Evolutionary conservation across 2,113 vertebrate genomes (phyloP), one percentile per base, ranked within the genome.

Genomic region (Sinocyclocheilus anshuiensis): DNA sequence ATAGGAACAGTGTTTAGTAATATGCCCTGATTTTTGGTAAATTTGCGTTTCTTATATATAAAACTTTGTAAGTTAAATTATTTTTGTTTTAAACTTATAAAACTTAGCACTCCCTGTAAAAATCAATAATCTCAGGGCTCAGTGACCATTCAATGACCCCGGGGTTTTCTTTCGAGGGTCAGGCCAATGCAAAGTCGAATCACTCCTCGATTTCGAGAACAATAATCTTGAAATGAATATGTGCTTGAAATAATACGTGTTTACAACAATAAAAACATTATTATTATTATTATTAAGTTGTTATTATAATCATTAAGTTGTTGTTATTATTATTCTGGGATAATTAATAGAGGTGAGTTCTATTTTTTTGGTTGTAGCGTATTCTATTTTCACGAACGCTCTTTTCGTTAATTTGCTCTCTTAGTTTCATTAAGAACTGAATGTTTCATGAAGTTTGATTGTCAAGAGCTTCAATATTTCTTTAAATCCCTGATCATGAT

Each of bases 121-220:
- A 53, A 53, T 15, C 50, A 93, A 93, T 91, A 92, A 90, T 90
- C 83, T 33, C 83, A 59, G 75, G 11, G 24, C 33, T 45, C 86
- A 79, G 71, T 94, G 93, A 93, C 92, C 93, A 87, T 42, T 55
- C 85, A 5, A 7, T 94, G 93, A 95, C 91, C 93, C 87, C 7
- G 18, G 55, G 45, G 88, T 83, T 83, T 87, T 90, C 88, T 88
- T 71, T 76, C 83, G 22, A 48, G 61, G 76, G 85, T 90, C 89
- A 91, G 87, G 87, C 88, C 87, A 89, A 90, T 78, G 20, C 74
- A 77, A 36, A 9, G 10, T 20, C 20, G 2, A 2, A 29, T 57
- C 81, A 8, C 16, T 24, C 57, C 53, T 36, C 53, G 1, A 12
- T 39, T 74, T 12, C 20, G 3, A 36, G 36, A 77, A 16, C 5